Evolutionary conservation across 2,797 vertebrate species (phyloP).

Genomic region (Carduelis carduelis): DNA sequence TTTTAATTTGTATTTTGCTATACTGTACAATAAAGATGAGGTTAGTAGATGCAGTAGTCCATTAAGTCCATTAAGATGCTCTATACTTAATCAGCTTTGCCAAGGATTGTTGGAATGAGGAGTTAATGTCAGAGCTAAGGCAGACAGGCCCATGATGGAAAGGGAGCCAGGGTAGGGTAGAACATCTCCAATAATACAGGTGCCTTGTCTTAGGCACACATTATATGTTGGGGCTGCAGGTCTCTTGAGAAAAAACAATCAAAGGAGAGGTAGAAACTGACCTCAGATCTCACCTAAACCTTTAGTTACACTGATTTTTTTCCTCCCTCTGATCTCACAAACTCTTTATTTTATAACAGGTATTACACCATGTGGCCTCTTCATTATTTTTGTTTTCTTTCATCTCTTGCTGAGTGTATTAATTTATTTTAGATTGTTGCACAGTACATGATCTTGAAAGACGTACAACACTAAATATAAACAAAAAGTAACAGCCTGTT

Average conservation of each 20-base stretch:
- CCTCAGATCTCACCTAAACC: background rate
- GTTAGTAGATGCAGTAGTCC: background rate
- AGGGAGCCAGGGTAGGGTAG: background rate
- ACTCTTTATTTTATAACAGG: background rate
- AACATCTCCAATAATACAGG: background rate
- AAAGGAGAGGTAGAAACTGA: background rate
- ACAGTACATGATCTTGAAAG: background rate
- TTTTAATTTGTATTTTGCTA: background rate
- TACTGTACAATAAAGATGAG: background rate
- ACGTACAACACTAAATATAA: background rate
- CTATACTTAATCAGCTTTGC: background rate
- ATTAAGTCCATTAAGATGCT: background rate
- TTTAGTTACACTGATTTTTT: background rate
- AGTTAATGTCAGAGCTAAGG: background rate
- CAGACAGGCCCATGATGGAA: background rate
- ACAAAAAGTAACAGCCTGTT: background rate
- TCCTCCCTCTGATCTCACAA: background rate
- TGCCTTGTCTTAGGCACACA: background rate
- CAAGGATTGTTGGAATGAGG: background rate
- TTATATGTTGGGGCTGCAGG: background rate
- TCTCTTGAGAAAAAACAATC: background rate
- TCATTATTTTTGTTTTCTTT: background rate
- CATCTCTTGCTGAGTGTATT: background rate
- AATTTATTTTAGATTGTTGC: background rate
- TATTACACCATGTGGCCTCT: background rate